phyloP scores from a whole-genome alignment of 2,797 vertebrate species.

The Pantherophis alleghaniensis region DNA sequence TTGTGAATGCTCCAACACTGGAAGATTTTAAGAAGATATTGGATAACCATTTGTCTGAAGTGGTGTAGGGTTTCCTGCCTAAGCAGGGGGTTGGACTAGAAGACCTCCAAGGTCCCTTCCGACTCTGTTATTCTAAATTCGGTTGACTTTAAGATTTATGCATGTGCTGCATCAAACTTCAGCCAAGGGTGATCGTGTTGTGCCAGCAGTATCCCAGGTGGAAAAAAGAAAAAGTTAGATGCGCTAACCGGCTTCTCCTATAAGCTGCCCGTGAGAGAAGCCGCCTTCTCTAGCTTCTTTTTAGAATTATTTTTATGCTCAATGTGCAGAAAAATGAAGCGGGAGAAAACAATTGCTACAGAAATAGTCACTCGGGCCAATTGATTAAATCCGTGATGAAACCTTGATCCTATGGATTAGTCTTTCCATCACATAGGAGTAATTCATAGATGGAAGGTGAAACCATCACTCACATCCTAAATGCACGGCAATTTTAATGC shows the following conservation, averaged over 20 bases:
- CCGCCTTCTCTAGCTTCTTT: neutral
- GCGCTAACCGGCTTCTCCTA: neutral
- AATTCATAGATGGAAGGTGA: neutral
- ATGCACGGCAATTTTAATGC: neutral
- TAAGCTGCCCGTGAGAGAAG: neutral
- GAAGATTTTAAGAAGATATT: no score
- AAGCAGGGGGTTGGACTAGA: no score
- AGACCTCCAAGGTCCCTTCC: no score
- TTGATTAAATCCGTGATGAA: neutral
- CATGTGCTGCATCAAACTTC: neutral
- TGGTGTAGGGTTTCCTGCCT: no score
- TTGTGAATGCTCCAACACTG: no score
- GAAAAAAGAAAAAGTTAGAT: neutral
- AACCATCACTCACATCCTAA: neutral
- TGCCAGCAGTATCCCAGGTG: neutral
- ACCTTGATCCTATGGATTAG: neutral
- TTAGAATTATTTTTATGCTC: neutral
- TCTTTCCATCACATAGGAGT: neutral
- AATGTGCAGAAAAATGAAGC: neutral
- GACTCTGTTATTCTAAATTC: no score
- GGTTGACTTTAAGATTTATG: neutral
- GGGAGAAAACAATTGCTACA: neutral
- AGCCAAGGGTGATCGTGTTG: neutral
- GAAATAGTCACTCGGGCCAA: neutral
- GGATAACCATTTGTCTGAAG: no score